Conservation (phyloP, 37 sponge, comb jelly and placozoan species). For the Cladorhizidae sp. region DNA sequence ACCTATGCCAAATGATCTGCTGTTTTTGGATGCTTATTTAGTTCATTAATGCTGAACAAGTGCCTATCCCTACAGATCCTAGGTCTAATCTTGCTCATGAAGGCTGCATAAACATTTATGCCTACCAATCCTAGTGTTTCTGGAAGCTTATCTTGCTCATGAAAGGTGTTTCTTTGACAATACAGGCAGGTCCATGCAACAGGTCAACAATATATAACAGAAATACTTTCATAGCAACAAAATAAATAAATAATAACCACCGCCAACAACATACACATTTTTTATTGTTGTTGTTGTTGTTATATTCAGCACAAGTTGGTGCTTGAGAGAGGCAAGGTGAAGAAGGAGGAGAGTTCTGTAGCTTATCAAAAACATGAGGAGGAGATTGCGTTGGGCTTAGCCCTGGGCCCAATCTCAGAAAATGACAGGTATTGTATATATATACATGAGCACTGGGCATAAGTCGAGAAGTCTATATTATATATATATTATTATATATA, state of each 20-base stretch:
- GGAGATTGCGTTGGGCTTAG: constrained; percentile 58
- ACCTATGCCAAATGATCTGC: too few species aligned
- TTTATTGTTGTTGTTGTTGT: not conserved
- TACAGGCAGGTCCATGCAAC: too few species aligned
- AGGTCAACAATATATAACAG: not conserved
- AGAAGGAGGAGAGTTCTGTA: constrained; percentile 33
- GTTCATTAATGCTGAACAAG: too few species aligned
- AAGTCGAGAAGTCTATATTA: not conserved
- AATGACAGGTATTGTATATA: constrained; percentile 56
- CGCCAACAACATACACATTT: not conserved
- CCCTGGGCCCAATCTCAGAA: constrained; percentile 55
- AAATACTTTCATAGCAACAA: not conserved
- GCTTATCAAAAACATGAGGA: constrained; percentile 34
- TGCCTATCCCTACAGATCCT: too few species aligned
- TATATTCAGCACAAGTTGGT: constrained; percentile 27
- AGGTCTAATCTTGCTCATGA: too few species aligned
- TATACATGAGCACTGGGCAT: too few species aligned
- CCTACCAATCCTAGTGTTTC: too few species aligned
- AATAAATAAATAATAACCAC: not conserved
- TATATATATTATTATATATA: not conserved
- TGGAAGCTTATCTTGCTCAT: too few species aligned
- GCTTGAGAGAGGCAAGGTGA: constrained; percentile 48
- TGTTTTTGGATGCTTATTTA: too few species aligned
- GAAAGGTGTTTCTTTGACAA: too few species aligned
- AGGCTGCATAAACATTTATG: too few species aligned